Base-by-base conservation (phyloP, 1,140 invertebrate genomes). In the Drosophila melanogaster region DNA sequence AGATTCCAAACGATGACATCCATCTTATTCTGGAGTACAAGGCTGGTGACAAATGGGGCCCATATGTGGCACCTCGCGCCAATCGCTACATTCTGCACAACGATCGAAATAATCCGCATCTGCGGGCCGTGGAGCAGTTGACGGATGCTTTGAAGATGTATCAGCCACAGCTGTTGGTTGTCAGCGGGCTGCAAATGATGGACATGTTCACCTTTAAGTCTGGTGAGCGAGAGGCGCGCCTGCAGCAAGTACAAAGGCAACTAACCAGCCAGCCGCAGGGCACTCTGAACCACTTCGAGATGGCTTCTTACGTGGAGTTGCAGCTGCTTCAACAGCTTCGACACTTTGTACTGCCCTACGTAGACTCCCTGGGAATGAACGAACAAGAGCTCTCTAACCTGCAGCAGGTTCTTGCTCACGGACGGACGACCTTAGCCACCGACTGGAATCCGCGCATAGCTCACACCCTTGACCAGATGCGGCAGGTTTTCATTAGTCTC, bases 351-450 rank as follows among this genome's bases (percentile, higher is more conserved):
- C 93, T 97, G 53, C 96, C 96, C 1, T 96, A 95, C 92, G 94
- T 95, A 0, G 96, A 98, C 80, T 97, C 97, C n/a, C 92, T 98
- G 7, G 97, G 97, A 0, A 97, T 97, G 96, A 98, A 98, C 91
- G 97, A 98, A 91, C 97, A 96, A 89, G 97, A 98, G 92, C 92
- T 97, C 33, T 95, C 95, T 1, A 98, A 97, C 92, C 89, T 98
- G 1, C 93, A 95, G 51, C 95, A 95, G 83, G 94, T 95, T 1
- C 87, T 96, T 47, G 92, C 94, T 57, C 94, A 95, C 90, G 96
- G 96, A 1, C 95, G 96, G 69, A 94, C 97, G 4, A 96, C 95
- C 11, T 91, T 97, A 1, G 94, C 97, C 0, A 94, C 96, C 2
- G 95, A 97, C 89, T 95, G 96, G 12, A 95, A 96, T 87, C 97